phyloP scores from a whole-genome alignment of 2,113 vertebrate genomes.

The Nesoenas mayeri region DNA sequence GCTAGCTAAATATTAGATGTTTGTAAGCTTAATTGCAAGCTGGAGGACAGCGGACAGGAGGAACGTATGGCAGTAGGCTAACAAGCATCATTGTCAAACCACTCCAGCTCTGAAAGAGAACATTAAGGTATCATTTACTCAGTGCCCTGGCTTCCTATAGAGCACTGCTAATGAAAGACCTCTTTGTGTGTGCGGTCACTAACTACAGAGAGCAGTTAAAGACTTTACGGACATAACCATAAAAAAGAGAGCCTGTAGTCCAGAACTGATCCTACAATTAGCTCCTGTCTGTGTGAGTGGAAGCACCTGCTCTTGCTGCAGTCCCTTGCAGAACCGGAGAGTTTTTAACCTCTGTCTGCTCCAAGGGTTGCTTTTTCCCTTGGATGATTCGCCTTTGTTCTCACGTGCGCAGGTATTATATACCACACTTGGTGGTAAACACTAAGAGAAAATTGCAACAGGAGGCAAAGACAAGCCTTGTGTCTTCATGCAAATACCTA shows the following conservation, averaged over 20 bases:
- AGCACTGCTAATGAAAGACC: conserved; percentile 72
- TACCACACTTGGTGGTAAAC: background rate
- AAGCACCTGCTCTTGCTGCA: conserved; percentile 60
- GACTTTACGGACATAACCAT: conserved; percentile 25
- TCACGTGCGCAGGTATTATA: accelerated
- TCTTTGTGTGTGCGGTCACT: conserved; percentile 71
- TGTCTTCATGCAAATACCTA: background rate
- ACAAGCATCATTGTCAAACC: conserved; percentile 67
- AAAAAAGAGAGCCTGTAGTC: conserved; percentile 53
- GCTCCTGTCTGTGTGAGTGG: conserved; percentile 49
- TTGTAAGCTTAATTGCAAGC: conserved; percentile 5
- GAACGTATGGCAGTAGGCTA: conserved; percentile 9
- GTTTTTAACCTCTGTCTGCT: conserved; percentile 3
- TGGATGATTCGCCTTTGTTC: background rate
- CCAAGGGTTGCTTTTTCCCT: conserved; percentile 7
- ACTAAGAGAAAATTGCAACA: background rate
- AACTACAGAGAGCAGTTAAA: conserved; percentile 66
- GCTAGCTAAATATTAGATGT: background rate
- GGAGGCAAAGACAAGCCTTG: background rate
- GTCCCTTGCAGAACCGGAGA: conserved; percentile 45
- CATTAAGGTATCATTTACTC: conserved; percentile 78
- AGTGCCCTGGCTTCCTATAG: conserved; percentile 60
- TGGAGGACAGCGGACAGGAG: background rate
- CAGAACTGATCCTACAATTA: conserved; percentile 67
- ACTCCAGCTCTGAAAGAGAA: conserved; percentile 71